Base-by-base conservation (phyloP, 1,140 invertebrate species). In the Prorops nasuta region DNA sequence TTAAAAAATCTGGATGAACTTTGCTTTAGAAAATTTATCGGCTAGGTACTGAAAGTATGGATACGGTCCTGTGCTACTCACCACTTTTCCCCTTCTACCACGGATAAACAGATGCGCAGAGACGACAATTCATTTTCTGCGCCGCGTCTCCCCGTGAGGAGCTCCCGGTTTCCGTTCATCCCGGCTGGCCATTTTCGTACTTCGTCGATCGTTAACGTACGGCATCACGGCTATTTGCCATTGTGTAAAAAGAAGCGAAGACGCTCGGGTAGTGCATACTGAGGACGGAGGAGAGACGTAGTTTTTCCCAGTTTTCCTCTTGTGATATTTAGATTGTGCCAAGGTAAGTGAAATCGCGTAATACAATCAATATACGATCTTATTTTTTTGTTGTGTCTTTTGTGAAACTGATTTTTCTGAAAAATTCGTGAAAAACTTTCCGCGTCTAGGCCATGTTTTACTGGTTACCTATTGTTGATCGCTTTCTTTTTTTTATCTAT, bases 271-370 rank as follows among this genome's bases (percentile, higher is more conserved):
- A 72, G 74, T 74, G 71, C 51, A 67, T 65, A 71, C 65, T 65
- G 65, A 73, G 67, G 68, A 67, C 63, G 54, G 59, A 10, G 24
- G 24, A 10, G 64, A 66, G 68, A 65, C 67, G 68, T 72, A 74
- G 76, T 77, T 76, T 71, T 67, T 67, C 72, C 64, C 67, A 54
- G 36, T 66, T 73, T 67, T 71, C 70, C 66, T 73, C 64, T 63
- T 78, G 74, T 78, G 74, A 78, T 78, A 78, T 67, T 72, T 65
- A 75, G 67, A 72, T 64, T 76, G 74, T 76, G 76, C 72, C 72
- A 74, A 76, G 62, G 47, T 54, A 67, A 67, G 75, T 77, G 61
- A 71, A 71, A 14, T 12, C 43, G 21, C 17, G n/a, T 28, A 39
- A 15, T 22, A 44, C 22, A 6, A 17, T 39, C 14, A 39, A 43